These are phyloP conservation scores for Colletes collaris DNA, from an alignment of 2,888 invertebrate genomes.

Conservation along the genomic window DNA sequence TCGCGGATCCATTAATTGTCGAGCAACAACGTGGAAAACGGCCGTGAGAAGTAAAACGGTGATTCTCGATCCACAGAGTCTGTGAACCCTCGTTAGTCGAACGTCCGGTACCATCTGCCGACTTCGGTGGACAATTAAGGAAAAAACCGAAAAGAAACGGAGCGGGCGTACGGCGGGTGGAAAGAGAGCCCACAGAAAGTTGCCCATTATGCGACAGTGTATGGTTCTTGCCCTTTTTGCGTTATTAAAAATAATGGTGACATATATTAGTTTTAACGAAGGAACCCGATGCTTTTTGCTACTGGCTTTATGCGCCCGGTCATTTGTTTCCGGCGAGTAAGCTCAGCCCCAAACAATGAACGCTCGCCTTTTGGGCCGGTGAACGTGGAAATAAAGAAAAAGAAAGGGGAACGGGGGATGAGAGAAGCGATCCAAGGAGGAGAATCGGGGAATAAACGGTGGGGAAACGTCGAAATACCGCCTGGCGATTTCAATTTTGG, in stretches of 20 bases:
- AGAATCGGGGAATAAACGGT: conserved; percentile 33
- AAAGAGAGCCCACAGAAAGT: conserved; percentile 48
- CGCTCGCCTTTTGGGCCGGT: conserved; percentile 64
- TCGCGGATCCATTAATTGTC: conserved; percentile 40
- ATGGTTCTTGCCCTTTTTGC: conserved; percentile 68
- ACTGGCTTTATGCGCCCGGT: conserved; percentile 75
- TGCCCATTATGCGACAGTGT: conserved; percentile 60
- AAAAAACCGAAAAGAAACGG: conserved; percentile 18
- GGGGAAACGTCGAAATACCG: conserved; percentile 34
- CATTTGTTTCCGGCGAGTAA: conserved; percentile 76
- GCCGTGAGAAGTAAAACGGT: conserved; percentile 49
- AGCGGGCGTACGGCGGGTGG: not conserved
- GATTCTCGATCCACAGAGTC: conserved; percentile 38
- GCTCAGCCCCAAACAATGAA: conserved; percentile 73
- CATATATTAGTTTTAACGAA: conserved; percentile 81
- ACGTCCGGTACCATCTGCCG: conserved; percentile 50
- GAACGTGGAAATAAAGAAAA: conserved; percentile 27
- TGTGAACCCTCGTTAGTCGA: conserved; percentile 66
- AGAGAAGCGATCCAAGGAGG: conserved; percentile 31
- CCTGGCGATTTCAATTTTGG: conserved; percentile 75
- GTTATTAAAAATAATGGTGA: conserved; percentile 81
- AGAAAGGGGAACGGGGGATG: conserved; percentile 30
- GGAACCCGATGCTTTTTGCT: conserved; percentile 72
- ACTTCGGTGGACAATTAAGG: conserved; percentile 23
- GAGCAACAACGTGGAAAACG: conserved; percentile 25